Percentiles rank a stretch among this genome's conserved stretches.
These are phyloP conservation scores for Metalampra italica DNA, from an alignment of 2,888 invertebrate species.

Conservation along the genomic window DNA sequence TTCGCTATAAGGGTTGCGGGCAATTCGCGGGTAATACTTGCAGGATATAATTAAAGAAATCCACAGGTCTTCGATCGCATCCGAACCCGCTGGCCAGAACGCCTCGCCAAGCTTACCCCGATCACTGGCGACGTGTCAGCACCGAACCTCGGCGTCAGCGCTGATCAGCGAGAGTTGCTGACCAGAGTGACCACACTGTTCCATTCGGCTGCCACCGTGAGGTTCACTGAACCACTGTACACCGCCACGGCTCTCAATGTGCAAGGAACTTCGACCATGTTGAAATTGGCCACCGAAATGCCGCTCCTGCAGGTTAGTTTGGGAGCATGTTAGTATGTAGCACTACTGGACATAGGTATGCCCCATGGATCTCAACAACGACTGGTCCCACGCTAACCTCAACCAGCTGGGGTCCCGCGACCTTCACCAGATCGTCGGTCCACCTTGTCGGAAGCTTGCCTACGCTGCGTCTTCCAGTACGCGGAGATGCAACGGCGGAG, in stretches of 20 bases:
- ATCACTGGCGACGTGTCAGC: conserved; percentile 87
- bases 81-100: conserved; percentile 79
- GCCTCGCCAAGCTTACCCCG: conserved; percentile 82
- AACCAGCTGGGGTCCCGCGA: too few relatives aligned
- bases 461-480: too few relatives aligned
- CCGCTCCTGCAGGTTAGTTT: conserved; percentile 81
- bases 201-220: conserved; percentile 97
- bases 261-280: conserved; percentile 89
- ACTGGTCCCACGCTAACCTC: too few relatives aligned
- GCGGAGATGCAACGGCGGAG: too few relatives aligned
- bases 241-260: conserved; percentile 94
- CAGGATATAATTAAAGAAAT: background rate
- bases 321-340: background rate
- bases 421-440: too few relatives aligned
- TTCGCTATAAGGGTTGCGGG: too few relatives aligned
- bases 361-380: too few relatives aligned
- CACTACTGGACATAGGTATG: background rate
- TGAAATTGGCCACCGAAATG: conserved; percentile 91
- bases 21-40: too few relatives aligned
- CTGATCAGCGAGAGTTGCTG: conserved; percentile 80
- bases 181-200: conserved; percentile 90
- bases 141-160: conserved; percentile 83
- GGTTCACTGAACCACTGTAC: conserved; percentile 94
- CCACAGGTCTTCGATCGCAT: conserved; percentile 84
- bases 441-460: too few relatives aligned